Percentiles rank a stretch among this genome's conserved stretches.
These are phyloP conservation scores for Oscheius sp. DNA, from an alignment of 2,888 invertebrate genomes.

Conservation along the genomic window DNA sequence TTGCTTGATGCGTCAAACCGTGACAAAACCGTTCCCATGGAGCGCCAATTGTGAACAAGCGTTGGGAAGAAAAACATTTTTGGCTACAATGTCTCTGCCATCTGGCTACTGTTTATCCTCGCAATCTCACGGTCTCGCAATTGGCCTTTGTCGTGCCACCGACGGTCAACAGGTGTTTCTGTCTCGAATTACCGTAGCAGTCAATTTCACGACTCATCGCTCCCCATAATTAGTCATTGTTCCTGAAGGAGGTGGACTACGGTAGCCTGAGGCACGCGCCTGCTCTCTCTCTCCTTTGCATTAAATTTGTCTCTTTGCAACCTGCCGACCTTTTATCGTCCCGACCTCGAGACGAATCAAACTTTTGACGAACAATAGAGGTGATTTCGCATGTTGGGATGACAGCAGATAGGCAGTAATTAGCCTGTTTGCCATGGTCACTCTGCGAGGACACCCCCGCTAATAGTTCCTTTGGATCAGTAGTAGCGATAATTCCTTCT, in stretches of 20 bases:
- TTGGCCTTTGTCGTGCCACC: background rate
- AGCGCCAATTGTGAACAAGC: no score
- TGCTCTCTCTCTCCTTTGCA: slow-evolving; percentile 7
- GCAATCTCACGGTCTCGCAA: background rate
- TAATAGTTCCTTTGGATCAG: background rate
- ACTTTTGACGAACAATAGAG: background rate
- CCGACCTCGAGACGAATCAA: background rate
- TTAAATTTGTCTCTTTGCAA: slow-evolving; percentile 3
- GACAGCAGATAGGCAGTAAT: background rate
- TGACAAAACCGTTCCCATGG: no score
- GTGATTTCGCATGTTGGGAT: background rate
- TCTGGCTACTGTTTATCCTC: background rate
- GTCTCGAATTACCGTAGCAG: slow-evolving; percentile 25
- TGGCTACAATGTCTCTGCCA: background rate
- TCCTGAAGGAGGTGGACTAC: background rate
- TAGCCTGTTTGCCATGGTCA: slow-evolving; percentile 25
- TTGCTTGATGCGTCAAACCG: no score
- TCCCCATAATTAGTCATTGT: slow-evolving; percentile 25
- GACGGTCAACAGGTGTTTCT: slow-evolving; percentile 21
- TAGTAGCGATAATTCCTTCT: no score
- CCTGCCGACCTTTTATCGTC: background rate
- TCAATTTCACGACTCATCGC: slow-evolving; percentile 27
- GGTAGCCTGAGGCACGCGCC: background rate
- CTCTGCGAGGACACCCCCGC: background rate
- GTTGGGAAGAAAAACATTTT: background rate